phyloP scores from a whole-genome alignment of 2,113 vertebrate species.

The Pangasianodon hypophthalmus region DNA sequence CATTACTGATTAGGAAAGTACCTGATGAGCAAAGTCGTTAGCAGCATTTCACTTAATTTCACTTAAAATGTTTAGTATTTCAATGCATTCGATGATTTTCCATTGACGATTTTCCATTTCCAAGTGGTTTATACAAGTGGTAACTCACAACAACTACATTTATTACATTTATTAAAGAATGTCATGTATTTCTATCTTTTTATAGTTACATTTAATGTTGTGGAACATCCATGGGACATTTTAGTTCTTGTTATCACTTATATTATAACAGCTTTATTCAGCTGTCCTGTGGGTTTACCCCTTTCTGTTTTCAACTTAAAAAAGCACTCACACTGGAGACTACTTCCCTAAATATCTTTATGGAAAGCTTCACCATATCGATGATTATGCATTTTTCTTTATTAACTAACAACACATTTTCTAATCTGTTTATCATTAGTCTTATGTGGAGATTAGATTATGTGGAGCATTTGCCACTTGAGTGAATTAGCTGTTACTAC shows the following conservation, averaged over 20 bases:
- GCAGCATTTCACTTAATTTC: neutral
- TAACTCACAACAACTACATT: neutral
- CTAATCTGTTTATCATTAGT: neutral
- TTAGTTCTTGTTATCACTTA: neutral
- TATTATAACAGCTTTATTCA: neutral
- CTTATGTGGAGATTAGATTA: neutral
- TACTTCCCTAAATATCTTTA: neutral
- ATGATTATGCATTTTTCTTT: neutral
- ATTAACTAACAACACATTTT: neutral
- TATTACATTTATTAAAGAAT: neutral
- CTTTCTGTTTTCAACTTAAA: neutral
- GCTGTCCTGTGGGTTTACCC: neutral
- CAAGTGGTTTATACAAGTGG: neutral
- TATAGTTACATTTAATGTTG: neutral
- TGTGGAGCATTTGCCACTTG: neutral
- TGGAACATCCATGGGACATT: neutral
- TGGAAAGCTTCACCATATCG: neutral
- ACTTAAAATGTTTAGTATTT: neutral
- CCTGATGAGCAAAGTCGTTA: neutral
- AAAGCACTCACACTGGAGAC: neutral
- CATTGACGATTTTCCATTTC: neutral
- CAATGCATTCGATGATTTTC: neutral
- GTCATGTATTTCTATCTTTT: neutral
- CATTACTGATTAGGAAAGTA: neutral
- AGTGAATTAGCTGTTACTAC: neutral